These are phyloP conservation scores for Cranoglanis bouderius DNA, from an alignment of 2,113 vertebrate genomes.

Conservation along the genomic window DNA sequence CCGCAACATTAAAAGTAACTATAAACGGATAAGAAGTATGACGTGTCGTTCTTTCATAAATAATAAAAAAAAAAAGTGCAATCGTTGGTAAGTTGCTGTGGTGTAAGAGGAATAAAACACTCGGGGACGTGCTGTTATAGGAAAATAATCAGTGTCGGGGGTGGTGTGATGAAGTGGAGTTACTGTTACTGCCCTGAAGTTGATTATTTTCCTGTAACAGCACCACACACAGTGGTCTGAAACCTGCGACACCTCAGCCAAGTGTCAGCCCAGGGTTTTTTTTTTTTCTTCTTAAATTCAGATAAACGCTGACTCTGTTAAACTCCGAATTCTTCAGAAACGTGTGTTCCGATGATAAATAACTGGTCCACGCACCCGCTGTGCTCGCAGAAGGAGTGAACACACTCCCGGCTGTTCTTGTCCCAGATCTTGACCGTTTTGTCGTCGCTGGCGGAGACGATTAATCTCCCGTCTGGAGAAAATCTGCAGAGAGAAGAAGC, in stretches of 20 bases:
- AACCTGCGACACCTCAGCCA: background rate
- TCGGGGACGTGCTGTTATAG: background rate
- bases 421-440: slow-evolving; percentile 96
- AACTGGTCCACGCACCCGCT: slow-evolving; percentile 77
- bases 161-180: no score
- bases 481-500: slow-evolving; percentile 63
- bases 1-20: background rate
- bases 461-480: slow-evolving; percentile 91
- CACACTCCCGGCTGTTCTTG: slow-evolving; percentile 89
- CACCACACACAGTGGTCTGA: background rate
- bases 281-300: background rate
- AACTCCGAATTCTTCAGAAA: background rate
- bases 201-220: background rate
- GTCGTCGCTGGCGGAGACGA: slow-evolving; percentile 92
- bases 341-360: background rate
- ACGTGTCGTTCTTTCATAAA: background rate
- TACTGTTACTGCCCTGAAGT: no score
- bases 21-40: background rate
- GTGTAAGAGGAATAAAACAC: background rate
- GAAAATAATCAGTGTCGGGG: background rate
- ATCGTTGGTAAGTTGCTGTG: background rate
- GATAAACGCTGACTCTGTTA: background rate
- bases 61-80: background rate
- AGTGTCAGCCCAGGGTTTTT: no score
- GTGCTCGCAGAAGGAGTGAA: slow-evolving; percentile 93